Percentiles rank a stretch among this genome's conserved stretches.
phyloP scores from a whole-genome alignment of 2,888 invertebrate species.

The Deilephila porcellus region DNA sequence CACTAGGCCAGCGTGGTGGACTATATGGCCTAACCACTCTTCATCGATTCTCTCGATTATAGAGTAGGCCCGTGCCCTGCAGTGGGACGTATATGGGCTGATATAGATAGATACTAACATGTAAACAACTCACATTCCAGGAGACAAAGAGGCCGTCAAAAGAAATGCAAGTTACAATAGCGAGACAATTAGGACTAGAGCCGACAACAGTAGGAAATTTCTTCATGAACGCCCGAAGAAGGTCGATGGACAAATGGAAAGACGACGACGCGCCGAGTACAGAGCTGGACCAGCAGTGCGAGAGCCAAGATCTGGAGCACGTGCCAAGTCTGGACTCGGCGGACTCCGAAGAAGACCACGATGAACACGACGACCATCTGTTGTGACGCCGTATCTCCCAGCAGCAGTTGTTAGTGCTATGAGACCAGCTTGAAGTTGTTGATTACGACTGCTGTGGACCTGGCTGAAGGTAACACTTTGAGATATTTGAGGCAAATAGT shows the following conservation, averaged over 20 bases:
- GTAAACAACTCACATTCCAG: slow-evolving; percentile 78
- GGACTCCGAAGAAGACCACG: slow-evolving; percentile 78
- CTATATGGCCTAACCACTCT: no score
- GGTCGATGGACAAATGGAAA: slow-evolving; percentile 99
- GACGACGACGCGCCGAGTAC: slow-evolving; percentile 92
- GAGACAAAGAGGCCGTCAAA: slow-evolving; percentile 99
- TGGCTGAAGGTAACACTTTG: background rate
- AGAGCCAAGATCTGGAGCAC: slow-evolving; percentile 80
- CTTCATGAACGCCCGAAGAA: slow-evolving; percentile 99
- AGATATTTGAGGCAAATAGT: background rate
- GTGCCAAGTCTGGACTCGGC: slow-evolving; percentile 75
- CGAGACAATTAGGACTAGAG: slow-evolving; percentile 97
- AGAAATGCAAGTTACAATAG: slow-evolving; percentile 99
- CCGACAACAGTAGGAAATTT: slow-evolving; percentile 99
- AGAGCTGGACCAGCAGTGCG: slow-evolving; percentile 81
- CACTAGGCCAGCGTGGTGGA: no score
- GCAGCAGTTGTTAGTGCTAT: slow-evolving; percentile 79
- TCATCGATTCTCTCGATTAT: no score
- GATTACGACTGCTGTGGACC: slow-evolving; percentile 40
- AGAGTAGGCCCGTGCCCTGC: no score
- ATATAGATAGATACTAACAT: no score
- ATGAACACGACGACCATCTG: slow-evolving; percentile 76
- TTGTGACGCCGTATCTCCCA: slow-evolving; percentile 82
- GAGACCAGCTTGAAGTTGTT: slow-evolving; percentile 66
- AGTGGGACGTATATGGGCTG: no score